phyloP scores from a whole-genome alignment of 1,140 invertebrate species.

The Halictus rubicundus region DNA sequence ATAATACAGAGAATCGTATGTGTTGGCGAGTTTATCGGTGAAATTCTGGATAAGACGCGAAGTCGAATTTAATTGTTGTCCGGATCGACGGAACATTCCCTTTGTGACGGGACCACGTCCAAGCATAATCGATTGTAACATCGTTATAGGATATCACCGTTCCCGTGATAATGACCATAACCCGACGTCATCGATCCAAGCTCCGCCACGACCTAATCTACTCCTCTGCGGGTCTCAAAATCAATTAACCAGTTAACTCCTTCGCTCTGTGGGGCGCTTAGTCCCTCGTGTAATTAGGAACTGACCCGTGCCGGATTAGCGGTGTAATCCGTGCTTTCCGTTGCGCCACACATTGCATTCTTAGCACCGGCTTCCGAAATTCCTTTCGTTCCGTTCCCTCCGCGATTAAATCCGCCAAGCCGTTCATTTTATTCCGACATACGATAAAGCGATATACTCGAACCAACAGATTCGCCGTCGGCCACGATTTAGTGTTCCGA shows the following conservation, averaged over 20 bases:
- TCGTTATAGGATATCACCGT: slow-evolving; percentile 21
- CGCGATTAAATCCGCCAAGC: no score
- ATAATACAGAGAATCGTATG: neutral
- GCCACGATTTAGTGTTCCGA: neutral
- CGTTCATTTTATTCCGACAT: neutral
- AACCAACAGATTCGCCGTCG: neutral
- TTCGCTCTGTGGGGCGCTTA: slow-evolving; percentile 22
- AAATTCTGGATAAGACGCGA: neutral
- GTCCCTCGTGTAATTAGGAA: slow-evolving; percentile 55
- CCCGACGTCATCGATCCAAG: slow-evolving; percentile 39
- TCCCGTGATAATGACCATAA: slow-evolving; percentile 27
- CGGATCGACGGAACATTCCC: neutral
- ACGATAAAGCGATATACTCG: neutral
- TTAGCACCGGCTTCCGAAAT: neutral
- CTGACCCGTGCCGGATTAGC: slow-evolving; percentile 32
- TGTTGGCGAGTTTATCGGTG: no score
- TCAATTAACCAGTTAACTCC: slow-evolving; percentile 64
- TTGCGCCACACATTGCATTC: neutral
- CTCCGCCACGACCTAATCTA: slow-evolving; percentile 47
- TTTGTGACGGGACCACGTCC: neutral
- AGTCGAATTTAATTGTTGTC: neutral
- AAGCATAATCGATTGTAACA: slow-evolving; percentile 3
- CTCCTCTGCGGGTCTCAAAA: slow-evolving; percentile 56
- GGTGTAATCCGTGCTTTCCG: slow-evolving; percentile 26
- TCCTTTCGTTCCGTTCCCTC: neutral